phyloP scores from a whole-genome alignment of 2,888 invertebrate genomes.

The Mayetiola destructor region DNA sequence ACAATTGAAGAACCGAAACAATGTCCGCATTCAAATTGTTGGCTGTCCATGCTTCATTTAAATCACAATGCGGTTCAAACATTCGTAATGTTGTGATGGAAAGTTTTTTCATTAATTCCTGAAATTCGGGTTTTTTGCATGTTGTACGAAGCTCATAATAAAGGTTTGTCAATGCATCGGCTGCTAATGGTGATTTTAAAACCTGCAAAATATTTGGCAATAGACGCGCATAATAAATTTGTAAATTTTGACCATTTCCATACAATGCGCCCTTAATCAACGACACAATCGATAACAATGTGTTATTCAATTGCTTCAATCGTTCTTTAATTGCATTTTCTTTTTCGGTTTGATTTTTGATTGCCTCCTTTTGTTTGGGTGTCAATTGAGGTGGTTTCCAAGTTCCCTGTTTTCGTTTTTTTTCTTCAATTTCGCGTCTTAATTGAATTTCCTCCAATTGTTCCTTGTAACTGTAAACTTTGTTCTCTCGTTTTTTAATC shows the following conservation, averaged over 20 bases:
- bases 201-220: conserved; percentile 32
- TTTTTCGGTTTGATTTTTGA: conserved; percentile 72
- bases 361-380: conserved; percentile 83
- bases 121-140: conserved; percentile 32
- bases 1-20: conserved; percentile 43
- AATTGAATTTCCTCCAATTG: conserved; percentile 89
- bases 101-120: conserved; percentile 43
- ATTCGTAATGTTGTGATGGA: conserved; percentile 59
- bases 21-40: conserved; percentile 49
- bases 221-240: conserved; percentile 28
- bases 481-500: conserved; percentile 85
- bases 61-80: conserved; percentile 63
- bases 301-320: conserved; percentile 42
- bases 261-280: conserved; percentile 28
- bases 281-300: conserved; percentile 26
- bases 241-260: conserved; percentile 28
- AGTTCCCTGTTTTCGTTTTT: conserved; percentile 65
- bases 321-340: conserved; percentile 63
- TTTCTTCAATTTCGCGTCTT: conserved; percentile 83
- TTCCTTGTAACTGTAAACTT: conserved; percentile 91
- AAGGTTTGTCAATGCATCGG: conserved; percentile 47
- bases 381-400: conserved; percentile 56
- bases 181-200: conserved; percentile 63
- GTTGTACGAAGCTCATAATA: conserved; percentile 45
- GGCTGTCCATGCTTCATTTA: conserved; percentile 63